Base-by-base conservation (phyloP, 2,888 invertebrate genomes). In the Aspidapion aeneum region DNA sequence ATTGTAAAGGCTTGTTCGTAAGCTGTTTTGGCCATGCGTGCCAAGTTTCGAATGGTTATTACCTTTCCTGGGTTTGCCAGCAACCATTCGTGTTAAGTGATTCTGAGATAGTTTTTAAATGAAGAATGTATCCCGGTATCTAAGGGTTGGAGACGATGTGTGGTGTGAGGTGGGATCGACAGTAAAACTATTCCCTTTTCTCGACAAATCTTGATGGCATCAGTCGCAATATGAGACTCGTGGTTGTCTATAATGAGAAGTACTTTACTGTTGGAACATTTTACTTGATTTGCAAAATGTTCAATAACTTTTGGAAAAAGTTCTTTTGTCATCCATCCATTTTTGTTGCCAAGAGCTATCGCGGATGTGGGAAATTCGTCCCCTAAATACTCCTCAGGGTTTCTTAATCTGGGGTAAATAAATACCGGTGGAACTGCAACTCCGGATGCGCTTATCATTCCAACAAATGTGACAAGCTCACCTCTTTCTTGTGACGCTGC, bases 101-200 rank as follows among this genome's bases (percentile, higher is more conserved):
- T 35, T 7, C 5, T 12, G 3, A 35, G 12, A 12, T n/a, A 1
- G 12, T 65, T 63, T 62, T 76, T 76, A 58, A 76, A 73, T 12
- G 75, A 71, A 5, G 71, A 71, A 68, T 68, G 73, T 2, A 77
- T 72, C 21, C 69, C 58, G 5, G 66, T 61, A 63, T 72, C 73
- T 21, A 75, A 60, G 18, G 75, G 75, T 66, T 77, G 75, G 12
- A 75, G 59, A 58, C 70, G 69, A 65, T 77, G 75, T 49, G 69
- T 68, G 62, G 71, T 73, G 59, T 77, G 75, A 5, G 75, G 76
- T 18, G 75, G 74, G 61, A 78, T 72, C 7, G 74, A 72, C 18
- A 77, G 63, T 58, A 75, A 58, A 21, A 74, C 63, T 52, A 79
- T 71, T 2, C 76, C 75, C 67, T 74, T 71, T 58, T 72, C 72